phyloP scores from a whole-genome alignment of 1,140 invertebrate species.

The Choristoneura fumiferana region DNA sequence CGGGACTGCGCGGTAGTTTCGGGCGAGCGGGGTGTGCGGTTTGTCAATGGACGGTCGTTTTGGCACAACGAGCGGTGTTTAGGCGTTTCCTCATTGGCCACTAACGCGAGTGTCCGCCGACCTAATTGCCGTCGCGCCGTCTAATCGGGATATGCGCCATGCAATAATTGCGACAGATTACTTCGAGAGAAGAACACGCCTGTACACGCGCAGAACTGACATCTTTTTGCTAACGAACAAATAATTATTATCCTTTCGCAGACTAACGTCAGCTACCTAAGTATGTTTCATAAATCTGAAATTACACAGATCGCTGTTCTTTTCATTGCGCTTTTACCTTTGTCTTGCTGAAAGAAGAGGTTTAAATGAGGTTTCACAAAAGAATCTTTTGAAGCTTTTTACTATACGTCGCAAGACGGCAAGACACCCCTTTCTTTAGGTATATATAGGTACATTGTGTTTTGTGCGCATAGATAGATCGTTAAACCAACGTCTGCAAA shows the following conservation, averaged over 20 bases:
- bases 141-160: conserved; percentile 75
- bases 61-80: conserved; percentile 65
- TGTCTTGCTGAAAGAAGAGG: conserved; percentile 16
- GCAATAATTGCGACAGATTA: conserved; percentile 73
- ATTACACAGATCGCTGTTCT: conserved; percentile 12
- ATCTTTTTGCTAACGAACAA: conserved; percentile 27
- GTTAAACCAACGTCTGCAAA: conserved; percentile 4
- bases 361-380: conserved; percentile 9
- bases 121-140: conserved; percentile 71
- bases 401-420: not conserved
- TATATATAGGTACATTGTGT: conserved; percentile 14
- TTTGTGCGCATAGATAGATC: conserved; percentile 3
- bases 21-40: not conserved
- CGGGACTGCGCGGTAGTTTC: not conserved
- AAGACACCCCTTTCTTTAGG: conserved; percentile 15
- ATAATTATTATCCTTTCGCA: not conserved
- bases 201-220: conserved; percentile 29
- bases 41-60: conserved; percentile 55
- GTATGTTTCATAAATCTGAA: conserved; percentile 7
- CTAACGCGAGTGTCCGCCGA: conserved; percentile 74
- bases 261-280: not conserved
- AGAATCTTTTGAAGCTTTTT: conserved; percentile 15
- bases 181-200: conserved; percentile 21
- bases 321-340: conserved; percentile 16
- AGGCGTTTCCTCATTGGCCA: conserved; percentile 72